These are phyloP conservation scores for Plotosus lineatus DNA, from an alignment of 2,113 vertebrate genomes.

Conservation along the genomic window DNA sequence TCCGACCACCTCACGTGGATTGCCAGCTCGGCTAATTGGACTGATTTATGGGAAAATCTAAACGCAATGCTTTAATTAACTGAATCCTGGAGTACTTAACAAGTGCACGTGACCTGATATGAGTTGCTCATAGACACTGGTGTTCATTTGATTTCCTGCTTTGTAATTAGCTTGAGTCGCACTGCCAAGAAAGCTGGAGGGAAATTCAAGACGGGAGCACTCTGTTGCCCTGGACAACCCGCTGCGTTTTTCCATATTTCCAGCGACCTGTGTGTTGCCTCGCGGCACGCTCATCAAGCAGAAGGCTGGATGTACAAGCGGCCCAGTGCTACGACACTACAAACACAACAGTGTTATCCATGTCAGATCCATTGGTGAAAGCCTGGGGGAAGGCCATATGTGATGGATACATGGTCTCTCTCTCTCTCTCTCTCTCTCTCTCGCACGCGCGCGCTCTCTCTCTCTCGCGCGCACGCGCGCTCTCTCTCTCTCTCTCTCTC, in stretches of 20 bases:
- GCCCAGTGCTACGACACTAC: conserved; percentile 6
- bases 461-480: background rate
- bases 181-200: conserved; percentile 33
- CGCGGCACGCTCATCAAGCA: conserved; percentile 10
- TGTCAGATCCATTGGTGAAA: conserved; percentile 35
- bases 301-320: background rate
- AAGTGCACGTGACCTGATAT: conserved; percentile 35
- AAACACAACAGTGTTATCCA: conserved; percentile 38
- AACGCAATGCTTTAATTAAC: conserved; percentile 28
- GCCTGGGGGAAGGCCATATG: conserved; percentile 39
- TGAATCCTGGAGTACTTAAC: conserved; percentile 39
- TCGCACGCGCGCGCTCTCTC: background rate
- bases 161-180: conserved; percentile 41
- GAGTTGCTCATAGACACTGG: conserved; percentile 21
- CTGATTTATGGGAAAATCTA: conserved; percentile 34
- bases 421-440: background rate
- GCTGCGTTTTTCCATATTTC: conserved; percentile 20
- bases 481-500: background rate
- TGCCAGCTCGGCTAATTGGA: conserved; percentile 31
- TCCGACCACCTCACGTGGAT: background rate
- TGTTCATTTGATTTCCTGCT: conserved; percentile 33
- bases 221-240: conserved; percentile 44
- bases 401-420: background rate
- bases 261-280: conserved; percentile 28
- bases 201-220: conserved; percentile 37